phyloP scores from a whole-genome alignment of 1,140 invertebrate species.

The Leguminivora glycinivorella region DNA sequence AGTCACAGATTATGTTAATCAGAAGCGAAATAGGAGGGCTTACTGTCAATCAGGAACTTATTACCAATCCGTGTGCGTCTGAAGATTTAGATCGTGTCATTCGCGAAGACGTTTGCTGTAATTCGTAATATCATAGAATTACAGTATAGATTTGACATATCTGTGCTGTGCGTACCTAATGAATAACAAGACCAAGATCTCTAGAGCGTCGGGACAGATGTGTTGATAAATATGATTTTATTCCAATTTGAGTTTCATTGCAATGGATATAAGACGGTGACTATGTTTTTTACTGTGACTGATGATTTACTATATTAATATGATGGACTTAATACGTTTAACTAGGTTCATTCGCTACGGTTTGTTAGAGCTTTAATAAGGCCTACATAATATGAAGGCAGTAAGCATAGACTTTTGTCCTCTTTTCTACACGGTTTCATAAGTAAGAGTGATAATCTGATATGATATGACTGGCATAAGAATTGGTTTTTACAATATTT shows the following conservation, averaged over 20 bases:
- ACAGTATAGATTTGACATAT: too few relatives aligned
- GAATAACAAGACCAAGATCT: too few relatives aligned
- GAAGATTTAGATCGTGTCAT: too few relatives aligned
- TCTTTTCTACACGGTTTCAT: not conserved
- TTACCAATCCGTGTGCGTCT: conserved; percentile 40
- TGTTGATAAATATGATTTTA: not conserved
- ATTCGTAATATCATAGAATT: too few relatives aligned
- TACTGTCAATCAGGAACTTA: conserved; percentile 50
- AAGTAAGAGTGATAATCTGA: too few relatives aligned
- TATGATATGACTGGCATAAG: too few relatives aligned
- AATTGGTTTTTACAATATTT: too few relatives aligned
- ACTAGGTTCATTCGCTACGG: not conserved
- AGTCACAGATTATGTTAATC: conserved; percentile 57
- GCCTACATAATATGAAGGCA: not conserved
- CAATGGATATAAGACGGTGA: not conserved
- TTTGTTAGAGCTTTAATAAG: not conserved
- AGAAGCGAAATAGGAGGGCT: conserved; percentile 50
- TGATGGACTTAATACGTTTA: not conserved
- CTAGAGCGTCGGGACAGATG: not conserved
- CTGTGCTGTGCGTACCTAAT: too few relatives aligned
- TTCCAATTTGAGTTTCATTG: not conserved
- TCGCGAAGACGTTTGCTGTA: too few relatives aligned
- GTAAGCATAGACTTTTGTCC: not conserved
- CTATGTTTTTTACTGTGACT: not conserved
- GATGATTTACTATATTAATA: not conserved